Evolutionary conservation across 2,113 vertebrate species (phyloP).

Genomic region (Baryphthengus martii): DNA sequence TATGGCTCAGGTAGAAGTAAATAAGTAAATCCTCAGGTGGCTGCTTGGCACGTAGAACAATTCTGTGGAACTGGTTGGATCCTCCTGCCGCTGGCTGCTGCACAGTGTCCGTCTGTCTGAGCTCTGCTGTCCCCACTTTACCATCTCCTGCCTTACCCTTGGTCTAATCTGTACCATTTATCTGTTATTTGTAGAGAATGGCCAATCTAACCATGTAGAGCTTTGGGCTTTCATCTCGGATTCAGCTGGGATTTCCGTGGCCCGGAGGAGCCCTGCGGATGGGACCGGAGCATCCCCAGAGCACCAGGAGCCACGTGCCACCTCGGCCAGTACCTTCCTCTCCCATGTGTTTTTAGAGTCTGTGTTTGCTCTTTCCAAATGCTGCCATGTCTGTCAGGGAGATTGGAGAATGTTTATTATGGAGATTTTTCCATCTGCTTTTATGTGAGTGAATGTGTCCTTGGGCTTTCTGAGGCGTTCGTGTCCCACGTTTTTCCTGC

Average conservation of each 20-base stretch:
- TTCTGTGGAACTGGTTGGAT: neutral
- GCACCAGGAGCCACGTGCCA: neutral
- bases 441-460: neutral
- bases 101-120: neutral
- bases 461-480: neutral
- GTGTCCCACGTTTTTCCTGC: neutral
- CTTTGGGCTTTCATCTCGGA: neutral
- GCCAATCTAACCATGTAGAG: neutral
- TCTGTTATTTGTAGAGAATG: conserved; percentile 60
- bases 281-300: neutral
- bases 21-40: neutral
- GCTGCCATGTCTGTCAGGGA: neutral
- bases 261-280: neutral
- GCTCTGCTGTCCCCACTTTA: neutral
- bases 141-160: fast-evolving
- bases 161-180: neutral
- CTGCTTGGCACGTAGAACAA: fast-evolving
- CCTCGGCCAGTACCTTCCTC: neutral
- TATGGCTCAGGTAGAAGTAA: neutral
- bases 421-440: neutral
- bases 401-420: neutral
- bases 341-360: neutral
- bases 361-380: neutral
- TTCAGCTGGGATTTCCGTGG: neutral
- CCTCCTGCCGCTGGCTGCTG: neutral